These are phyloP conservation scores for Caenorhabditis sp. DNA, from an alignment of 2,888 invertebrate species.

Conservation along the genomic window DNA sequence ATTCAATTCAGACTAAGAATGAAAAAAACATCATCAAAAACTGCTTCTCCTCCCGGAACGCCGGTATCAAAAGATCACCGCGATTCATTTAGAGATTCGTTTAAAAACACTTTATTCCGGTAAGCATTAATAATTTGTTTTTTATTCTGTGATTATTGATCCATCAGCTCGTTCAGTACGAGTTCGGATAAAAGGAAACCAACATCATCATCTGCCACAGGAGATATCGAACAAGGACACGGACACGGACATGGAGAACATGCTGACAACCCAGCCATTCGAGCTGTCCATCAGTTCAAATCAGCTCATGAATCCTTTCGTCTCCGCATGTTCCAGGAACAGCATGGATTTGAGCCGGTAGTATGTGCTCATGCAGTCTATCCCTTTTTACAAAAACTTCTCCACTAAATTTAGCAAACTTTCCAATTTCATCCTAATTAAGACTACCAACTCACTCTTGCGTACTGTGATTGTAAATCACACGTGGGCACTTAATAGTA, in stretches of 20 bases:
- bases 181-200: slow-evolving; percentile 59
- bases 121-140: slow-evolving; percentile 25
- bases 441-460: not conserved
- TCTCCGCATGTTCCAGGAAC: slow-evolving; percentile 79
- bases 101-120: slow-evolving; percentile 50
- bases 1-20: slow-evolving; percentile 37
- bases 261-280: slow-evolving; percentile 50
- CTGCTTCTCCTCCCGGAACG: slow-evolving; percentile 68
- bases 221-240: slow-evolving; percentile 50
- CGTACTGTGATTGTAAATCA: slow-evolving; percentile 27
- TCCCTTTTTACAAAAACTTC: slow-evolving; percentile 29
- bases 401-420: slow-evolving; percentile 21
- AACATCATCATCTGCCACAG: slow-evolving; percentile 31
- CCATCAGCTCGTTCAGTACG: slow-evolving; percentile 60
- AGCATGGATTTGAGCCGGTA: slow-evolving; percentile 75
- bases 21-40: slow-evolving; percentile 62
- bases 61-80: slow-evolving; percentile 67
- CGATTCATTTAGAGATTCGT: slow-evolving; percentile 68
- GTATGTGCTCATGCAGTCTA: slow-evolving; percentile 55
- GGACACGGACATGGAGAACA: slow-evolving; percentile 39
- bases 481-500: not conserved
- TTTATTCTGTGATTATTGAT: slow-evolving; percentile 7
- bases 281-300: slow-evolving; percentile 70
- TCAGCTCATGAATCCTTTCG: slow-evolving; percentile 80
- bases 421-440: slow-evolving; percentile 19